Conservation (phyloP, 2,888 invertebrate genomes). For the Watsonalla binaria region DNA sequence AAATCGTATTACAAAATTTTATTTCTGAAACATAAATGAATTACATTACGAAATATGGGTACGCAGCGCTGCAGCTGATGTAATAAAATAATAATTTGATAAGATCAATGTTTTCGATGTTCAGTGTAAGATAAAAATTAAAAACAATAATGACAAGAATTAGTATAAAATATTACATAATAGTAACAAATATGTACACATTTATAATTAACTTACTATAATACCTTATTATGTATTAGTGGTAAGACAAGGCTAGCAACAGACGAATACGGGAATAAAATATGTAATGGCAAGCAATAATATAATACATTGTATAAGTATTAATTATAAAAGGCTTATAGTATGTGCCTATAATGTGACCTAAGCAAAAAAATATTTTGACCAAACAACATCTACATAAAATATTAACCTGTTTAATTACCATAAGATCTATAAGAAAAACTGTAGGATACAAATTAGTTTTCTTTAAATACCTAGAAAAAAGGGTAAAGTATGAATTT, state of each 20-base stretch:
- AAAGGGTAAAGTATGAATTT: background rate
- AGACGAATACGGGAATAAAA: slow-evolving; percentile 13
- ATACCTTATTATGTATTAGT: slow-evolving; percentile 22
- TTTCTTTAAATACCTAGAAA: background rate
- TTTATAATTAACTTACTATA: background rate
- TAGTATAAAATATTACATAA: slow-evolving; percentile 9
- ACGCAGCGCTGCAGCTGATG: background rate
- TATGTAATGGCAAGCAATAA: slow-evolving; percentile 17
- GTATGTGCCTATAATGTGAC: no score
- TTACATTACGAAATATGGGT: background rate
- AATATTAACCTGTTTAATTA: no score
- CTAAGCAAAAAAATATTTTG: no score
- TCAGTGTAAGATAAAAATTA: slow-evolving; percentile 3
- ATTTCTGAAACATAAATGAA: background rate
- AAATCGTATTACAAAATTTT: background rate
- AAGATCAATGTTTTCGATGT: background rate
- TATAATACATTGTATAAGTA: background rate
- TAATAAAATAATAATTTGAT: background rate
- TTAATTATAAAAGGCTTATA: no score
- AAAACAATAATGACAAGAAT: slow-evolving; percentile 8
- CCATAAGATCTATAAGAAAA: no score
- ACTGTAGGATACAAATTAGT: background rate
- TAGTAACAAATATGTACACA: slow-evolving; percentile 17
- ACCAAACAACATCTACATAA: no score
- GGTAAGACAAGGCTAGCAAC: slow-evolving; percentile 47